Evolutionary conservation across 1,140 invertebrate species (phyloP), one percentile per base, ranked within the genome.

Genomic region (Aphelenchoides besseyi): DNA sequence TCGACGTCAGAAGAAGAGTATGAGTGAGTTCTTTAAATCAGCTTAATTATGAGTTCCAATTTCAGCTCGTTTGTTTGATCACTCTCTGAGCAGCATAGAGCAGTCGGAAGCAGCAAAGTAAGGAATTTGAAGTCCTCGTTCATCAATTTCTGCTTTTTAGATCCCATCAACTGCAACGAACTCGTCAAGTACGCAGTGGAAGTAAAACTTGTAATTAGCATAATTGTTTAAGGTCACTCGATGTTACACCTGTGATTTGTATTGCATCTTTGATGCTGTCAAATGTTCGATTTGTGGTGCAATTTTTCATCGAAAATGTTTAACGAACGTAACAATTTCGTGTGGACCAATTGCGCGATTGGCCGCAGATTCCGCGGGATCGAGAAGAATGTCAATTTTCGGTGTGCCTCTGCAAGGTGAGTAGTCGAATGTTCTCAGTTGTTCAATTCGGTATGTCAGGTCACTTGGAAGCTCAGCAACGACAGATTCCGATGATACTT

Each of bases 391-490:
- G 63, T 73, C 69, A 26, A 85, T 83, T 30, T 83, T 83, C 61
- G n/a, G n/a, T n/a, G n/a, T n/a, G n/a, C n/a, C n/a, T n/a, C n/a
- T n/a, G n/a, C n/a, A n/a, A n/a, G n/a, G n/a, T n/a, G n/a, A n/a
- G n/a, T n/a, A n/a, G n/a, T n/a, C n/a, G n/a, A n/a, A n/a, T n/a
- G n/a, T n/a, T n/a, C n/a, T n/a, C n/a, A n/a, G n/a, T n/a, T n/a
- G n/a, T n/a, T n/a, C n/a, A n/a, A n/a, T n/a, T n/a, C n/a, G 82
- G 82, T 48, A 83, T 83, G n/a, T 57, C 79, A 16, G 75, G 68
- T 32, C 75, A 82, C 55, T 68, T 82, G 26, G 61, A 73, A n/a
- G 73, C 80, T 18, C 75, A 84, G 53, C 71, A 80, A 8, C 63
- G 83, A 23, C 55, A 68, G 54, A 66, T 85, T 28, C 82, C 82